Evolutionary conservation across 2,888 invertebrate genomes (phyloP), one percentile per base, ranked within the genome.

Genomic region (Drosophila nr. perissopoda): DNA sequence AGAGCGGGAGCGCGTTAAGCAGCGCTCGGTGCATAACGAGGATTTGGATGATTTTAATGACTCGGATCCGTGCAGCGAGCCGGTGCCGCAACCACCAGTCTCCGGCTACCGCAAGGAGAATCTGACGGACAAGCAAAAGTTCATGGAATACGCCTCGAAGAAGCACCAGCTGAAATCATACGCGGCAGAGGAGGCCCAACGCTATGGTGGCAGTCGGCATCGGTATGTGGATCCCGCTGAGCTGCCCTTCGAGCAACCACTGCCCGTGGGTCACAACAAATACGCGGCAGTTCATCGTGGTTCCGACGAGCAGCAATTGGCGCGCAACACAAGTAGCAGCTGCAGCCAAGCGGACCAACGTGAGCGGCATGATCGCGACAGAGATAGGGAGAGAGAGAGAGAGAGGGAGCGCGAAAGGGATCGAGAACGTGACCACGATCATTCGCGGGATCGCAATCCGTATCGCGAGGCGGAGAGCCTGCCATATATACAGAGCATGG

Each of bases 401-500:
- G 89, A 87, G 0, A 61, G 87, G 2, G 87, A 87, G 10, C 56
- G 86, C 0, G 87, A 89, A 1, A 65, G 90, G 8, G 87, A 90
- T 0, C 72, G 90, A 2, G 89, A 89, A 5, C 63, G 82, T 0
- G 89, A 82, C 0, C 85, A 87, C 0, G 91, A 91, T 5, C 85
- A 86, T 54, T 91, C 92, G 1, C 85, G 89, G 29, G 92, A 92
- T 54, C 91, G 93, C 11, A 93, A 93, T 89, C 93, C 93, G 4
- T 93, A 93, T 63, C 91, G 92, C 25, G 93, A 93, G 73, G 92
- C 92, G 0, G 92, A 93, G 76, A 93, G 92, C 73, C 88, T 93
- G 69, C 93, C 93, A 27, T 93, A 93, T 66, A 92, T 93, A 31
- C 92, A 93, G 68, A 93, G 93, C 81, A 93, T 93, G 88, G 93